Percentiles rank a stretch among this genome's conserved stretches.
These are phyloP conservation scores for Palaemon carinicauda DNA, from an alignment of 1,140 invertebrate species.

Conservation along the genomic window DNA sequence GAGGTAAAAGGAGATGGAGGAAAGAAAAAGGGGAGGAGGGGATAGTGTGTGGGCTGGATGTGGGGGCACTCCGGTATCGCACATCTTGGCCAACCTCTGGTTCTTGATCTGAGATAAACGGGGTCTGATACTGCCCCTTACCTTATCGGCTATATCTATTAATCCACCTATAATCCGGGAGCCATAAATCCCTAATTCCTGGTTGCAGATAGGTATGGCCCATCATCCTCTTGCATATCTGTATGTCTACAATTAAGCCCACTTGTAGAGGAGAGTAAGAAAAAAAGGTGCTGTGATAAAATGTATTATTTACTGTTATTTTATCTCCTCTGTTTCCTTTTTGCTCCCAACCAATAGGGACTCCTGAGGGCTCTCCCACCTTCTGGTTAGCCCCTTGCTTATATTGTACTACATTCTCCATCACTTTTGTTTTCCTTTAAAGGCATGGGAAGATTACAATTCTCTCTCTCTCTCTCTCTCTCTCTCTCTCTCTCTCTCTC, in stretches of 20 bases:
- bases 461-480: not conserved
- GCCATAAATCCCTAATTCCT: constrained; percentile 36
- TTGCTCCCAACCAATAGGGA: too few relatives aligned
- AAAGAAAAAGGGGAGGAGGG: too few relatives aligned
- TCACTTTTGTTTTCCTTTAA: not conserved
- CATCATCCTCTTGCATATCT: not conserved
- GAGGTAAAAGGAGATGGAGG: too few relatives aligned
- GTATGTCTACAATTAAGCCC: not conserved
- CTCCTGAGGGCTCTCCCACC: too few relatives aligned
- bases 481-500: not conserved
- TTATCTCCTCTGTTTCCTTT: not conserved
- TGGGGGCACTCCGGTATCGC: not conserved
- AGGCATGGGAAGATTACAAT: too few relatives aligned
- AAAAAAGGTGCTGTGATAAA: constrained; percentile 1
- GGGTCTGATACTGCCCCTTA: not conserved
- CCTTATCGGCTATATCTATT: constrained; percentile 9
- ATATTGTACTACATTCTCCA: not conserved
- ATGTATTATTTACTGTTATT: constrained; percentile 19
- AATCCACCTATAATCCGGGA: constrained; percentile 30
- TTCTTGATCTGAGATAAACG: not conserved
- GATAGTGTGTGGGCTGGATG: too few relatives aligned
- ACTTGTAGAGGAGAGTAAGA: not conserved
- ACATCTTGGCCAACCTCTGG: not conserved
- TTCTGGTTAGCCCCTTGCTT: not conserved
- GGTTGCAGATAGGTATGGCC: not conserved